A percentile compares a stretch with the other conserved stretches of the same genome.
These are phyloP conservation scores for Zaprionus ornatus DNA, from an alignment of 1,140 invertebrate species.

Conservation along the genomic window DNA sequence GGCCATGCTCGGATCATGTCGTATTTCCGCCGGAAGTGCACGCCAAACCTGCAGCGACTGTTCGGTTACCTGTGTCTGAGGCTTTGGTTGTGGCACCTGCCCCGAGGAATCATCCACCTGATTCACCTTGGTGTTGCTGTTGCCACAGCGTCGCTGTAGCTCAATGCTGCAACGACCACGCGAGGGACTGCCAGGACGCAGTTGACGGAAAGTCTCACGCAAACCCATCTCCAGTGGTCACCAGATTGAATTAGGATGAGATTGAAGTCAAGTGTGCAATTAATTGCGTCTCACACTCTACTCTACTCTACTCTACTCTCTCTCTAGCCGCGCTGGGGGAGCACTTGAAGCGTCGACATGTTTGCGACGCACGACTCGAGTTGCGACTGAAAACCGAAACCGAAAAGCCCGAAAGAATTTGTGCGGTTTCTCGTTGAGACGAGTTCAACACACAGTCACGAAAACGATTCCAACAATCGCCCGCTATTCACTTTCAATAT, in stretches of 20 bases:
- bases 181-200: slow-evolving; percentile 62
- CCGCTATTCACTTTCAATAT: slow-evolving; percentile 65
- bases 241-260: background rate
- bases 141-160: slow-evolving; percentile 38
- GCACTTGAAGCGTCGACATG: slow-evolving; percentile 34
- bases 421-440: slow-evolving; percentile 62
- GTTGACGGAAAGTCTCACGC: slow-evolving; percentile 56
- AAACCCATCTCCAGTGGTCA: slow-evolving; percentile 55
- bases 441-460: background rate
- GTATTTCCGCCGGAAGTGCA: slow-evolving; percentile 86
- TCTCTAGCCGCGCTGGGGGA: too few relatives aligned
- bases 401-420: slow-evolving; percentile 44
- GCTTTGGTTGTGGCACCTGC: background rate
- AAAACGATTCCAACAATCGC: slow-evolving; percentile 39
- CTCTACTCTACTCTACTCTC: too few relatives aligned
- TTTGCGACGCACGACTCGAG: slow-evolving; percentile 41
- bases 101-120: background rate
- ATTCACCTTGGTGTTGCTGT: background rate
- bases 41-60: slow-evolving; percentile 87
- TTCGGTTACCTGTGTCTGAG: slow-evolving; percentile 84
- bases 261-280: slow-evolving; percentile 7
- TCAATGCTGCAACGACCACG: slow-evolving; percentile 46
- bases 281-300: slow-evolving; percentile 10
- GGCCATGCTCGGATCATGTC: slow-evolving; percentile 86
- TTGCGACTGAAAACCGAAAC: slow-evolving; percentile 62